Base-by-base conservation (phyloP, 1,140 invertebrate genomes). In the Geopemphigus sp. region DNA sequence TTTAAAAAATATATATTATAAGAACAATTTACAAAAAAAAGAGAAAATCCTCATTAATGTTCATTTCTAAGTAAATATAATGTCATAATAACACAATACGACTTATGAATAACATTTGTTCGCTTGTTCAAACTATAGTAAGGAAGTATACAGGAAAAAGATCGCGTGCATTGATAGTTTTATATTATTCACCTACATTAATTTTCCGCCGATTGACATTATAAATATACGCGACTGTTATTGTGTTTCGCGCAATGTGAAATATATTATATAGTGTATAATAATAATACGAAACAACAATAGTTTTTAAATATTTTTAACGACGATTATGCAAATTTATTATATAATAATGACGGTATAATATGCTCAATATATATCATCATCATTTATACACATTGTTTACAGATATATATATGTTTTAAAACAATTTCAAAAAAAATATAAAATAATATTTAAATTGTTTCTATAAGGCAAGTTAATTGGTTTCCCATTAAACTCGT, bases 301-400 rank as follows among this genome's bases (percentile, higher is more conserved):
- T 68, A 50, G 66, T 50, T 15, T 12, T 59, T n/a, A 29, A 54
- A 17, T 54, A 54, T 72, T 3, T 72, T 3, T 72, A 54, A 72
- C 54, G 17, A 5, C 1, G 17, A 29, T 54, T 72, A 72, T 72
- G 68, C 47, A 72, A 72, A 72, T 72, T 12, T 72, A 39, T 50
- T 70, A 53, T 53, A 70, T 70, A 54, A 72, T 50, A 66, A 39
- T 17, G 5, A 12, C 1, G 17, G 11, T n/a, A 64, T 14, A 19
- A 64, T 39, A 39, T 39, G 8, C 47, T 45, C 4, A 66, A 24
- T 50, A 11, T 12, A 50, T 50, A 50, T 45, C n/a, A 22, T 64
- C 6, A 64, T 64, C 1, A 19, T 5, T 64, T 32, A 8, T 3
- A 15, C 1, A 64, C 32, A 64, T 39, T 12, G 29, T 39, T 8